phyloP scores from a whole-genome alignment of 2,113 vertebrate genomes.

The Ginglymostoma cirratum region DNA sequence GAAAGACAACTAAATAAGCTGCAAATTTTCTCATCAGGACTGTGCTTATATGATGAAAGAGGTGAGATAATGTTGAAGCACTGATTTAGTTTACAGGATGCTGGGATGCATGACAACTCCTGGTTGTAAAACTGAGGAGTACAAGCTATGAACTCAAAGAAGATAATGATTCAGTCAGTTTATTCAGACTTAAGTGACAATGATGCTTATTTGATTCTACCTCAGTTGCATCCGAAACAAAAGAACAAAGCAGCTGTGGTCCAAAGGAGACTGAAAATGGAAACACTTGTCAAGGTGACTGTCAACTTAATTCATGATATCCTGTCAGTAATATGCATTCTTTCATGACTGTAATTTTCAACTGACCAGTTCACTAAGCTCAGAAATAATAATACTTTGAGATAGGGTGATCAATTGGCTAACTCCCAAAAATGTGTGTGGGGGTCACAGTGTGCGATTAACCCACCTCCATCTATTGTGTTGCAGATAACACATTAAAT shows the following conservation, averaged over 20 bases:
- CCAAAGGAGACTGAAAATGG: slow-evolving; percentile 49
- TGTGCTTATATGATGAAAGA: slow-evolving; percentile 5
- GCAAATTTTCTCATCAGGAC: background rate
- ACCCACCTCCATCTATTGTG: background rate
- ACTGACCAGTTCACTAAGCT: background rate
- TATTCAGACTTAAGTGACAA: background rate
- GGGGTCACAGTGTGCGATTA: too few relatives aligned
- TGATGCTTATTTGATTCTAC: background rate
- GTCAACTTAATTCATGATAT: background rate
- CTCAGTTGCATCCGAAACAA: background rate
- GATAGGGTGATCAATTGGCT: background rate
- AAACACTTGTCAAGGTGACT: slow-evolving; percentile 58
- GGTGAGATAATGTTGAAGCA: background rate
- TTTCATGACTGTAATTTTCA: background rate
- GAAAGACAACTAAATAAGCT: background rate
- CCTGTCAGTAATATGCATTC: slow-evolving; percentile 33
- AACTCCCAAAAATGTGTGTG: background rate
- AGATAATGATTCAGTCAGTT: background rate
- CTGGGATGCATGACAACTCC: background rate
- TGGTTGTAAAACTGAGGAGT: background rate
- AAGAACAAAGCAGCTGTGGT: slow-evolving; percentile 50
- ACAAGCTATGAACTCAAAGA: background rate
- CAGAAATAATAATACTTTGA: background rate
- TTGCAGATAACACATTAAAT: background rate
- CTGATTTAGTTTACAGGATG: background rate